These are phyloP conservation scores for Nipponia nippon DNA, from an alignment of 2,113 vertebrate species.

Conservation along the genomic window DNA sequence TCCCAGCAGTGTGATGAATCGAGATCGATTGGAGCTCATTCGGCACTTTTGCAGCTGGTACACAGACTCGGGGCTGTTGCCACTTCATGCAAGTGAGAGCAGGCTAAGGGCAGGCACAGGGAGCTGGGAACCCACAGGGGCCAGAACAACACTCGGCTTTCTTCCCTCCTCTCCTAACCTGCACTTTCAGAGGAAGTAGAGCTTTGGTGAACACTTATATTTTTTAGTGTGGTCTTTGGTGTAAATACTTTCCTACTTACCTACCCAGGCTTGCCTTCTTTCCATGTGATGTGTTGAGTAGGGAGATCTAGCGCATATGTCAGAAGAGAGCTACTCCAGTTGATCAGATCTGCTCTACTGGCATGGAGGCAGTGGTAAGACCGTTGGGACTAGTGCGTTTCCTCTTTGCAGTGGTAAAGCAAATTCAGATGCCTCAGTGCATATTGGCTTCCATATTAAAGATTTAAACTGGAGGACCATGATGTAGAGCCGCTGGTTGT, in stretches of 20 bases:
- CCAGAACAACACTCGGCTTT: fast-evolving
- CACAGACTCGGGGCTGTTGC: background rate
- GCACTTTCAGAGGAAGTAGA: fast-evolving
- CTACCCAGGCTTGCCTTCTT: background rate
- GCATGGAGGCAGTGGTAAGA: background rate
- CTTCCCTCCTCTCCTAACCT: background rate
- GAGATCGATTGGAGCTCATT: background rate
- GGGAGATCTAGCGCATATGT: fast-evolving
- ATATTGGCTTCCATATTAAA: background rate
- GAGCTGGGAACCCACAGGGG: background rate
- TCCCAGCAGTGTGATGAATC: background rate
- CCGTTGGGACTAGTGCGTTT: background rate
- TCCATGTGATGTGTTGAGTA: fast-evolving
- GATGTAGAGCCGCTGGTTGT: background rate
- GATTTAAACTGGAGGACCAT: fast-evolving
- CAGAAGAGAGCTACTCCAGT: background rate
- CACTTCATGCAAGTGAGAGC: fast-evolving
- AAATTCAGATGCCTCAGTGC: background rate
- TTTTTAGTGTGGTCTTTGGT: background rate
- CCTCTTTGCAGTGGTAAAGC: fast-evolving
- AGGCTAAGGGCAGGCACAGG: background rate
- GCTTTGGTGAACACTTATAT: fast-evolving
- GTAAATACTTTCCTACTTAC: background rate
- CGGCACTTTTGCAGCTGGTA: background rate
- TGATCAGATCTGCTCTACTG: background rate